Evolutionary conservation across 2,113 vertebrate species (phyloP).

Genomic region (Mohoua ochrocephala): DNA sequence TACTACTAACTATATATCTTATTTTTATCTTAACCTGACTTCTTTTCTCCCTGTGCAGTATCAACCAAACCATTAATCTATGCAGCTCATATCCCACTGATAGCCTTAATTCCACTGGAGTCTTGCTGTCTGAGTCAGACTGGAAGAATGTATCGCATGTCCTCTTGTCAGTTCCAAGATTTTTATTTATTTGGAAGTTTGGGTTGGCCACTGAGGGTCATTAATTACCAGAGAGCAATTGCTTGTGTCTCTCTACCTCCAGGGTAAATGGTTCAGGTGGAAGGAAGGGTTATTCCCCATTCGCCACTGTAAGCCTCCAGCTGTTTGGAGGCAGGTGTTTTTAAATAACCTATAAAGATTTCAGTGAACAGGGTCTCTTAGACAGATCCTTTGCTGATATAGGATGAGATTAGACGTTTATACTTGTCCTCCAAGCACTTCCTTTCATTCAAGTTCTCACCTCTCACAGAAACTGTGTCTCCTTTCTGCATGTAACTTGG

Average conservation of each 20-base stretch:
- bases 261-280: background rate
- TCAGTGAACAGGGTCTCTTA: background rate
- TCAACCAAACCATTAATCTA: conserved; percentile 61
- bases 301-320: background rate
- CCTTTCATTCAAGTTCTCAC: background rate
- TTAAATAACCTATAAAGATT: background rate
- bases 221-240: conserved; percentile 28
- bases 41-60: conserved; percentile 45
- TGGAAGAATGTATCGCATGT: background rate
- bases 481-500: background rate
- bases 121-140: conserved; percentile 53
- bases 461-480: background rate
- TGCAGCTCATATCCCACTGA: conserved; percentile 42
- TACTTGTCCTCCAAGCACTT: background rate
- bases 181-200: conserved; percentile 36
- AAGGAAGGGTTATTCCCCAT: background rate
- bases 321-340: conserved; percentile 15
- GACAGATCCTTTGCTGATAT: background rate
- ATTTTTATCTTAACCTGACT: conserved; percentile 56
- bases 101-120: conserved; percentile 62
- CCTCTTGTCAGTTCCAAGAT: conserved; percentile 38
- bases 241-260: background rate
- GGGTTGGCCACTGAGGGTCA: background rate
- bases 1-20: conserved; percentile 40
- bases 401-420: background rate